Conservation (phyloP, 2,113 vertebrate species). For the Perca flavescens region DNA sequence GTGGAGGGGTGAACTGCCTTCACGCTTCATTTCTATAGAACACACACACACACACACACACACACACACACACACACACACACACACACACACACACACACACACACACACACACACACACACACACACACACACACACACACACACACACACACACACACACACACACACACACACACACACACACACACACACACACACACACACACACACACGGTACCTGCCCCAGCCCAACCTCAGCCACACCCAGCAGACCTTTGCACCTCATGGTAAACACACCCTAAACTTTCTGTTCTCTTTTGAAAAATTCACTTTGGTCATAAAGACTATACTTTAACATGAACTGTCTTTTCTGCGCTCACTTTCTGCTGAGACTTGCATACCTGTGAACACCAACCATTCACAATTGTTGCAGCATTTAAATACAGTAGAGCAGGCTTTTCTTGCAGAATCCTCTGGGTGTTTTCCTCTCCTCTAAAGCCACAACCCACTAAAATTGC, state of each 20-base stretch:
- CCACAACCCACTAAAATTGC: conserved; percentile 51
- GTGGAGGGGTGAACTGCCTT: too few relatives aligned
- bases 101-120: too few relatives aligned
- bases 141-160: conserved; percentile 5
- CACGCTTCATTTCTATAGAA: background rate
- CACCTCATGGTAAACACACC: conserved; percentile 38
- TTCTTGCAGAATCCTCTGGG: conserved; percentile 6
- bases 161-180: too few relatives aligned
- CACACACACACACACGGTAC: background rate
- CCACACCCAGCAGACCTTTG: conserved; percentile 62
- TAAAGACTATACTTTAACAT: conserved; percentile 11
- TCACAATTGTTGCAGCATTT: background rate
- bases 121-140: background rate
- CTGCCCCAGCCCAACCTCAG: conserved; percentile 35
- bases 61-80: conserved; percentile 5
- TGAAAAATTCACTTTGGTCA: conserved; percentile 13
- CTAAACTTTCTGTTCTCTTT: conserved; percentile 13
- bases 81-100: too few relatives aligned
- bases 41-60: conserved; percentile 11
- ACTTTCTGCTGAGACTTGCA: conserved; percentile 45
- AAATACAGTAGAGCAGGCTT: background rate
- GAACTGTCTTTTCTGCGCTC: background rate
- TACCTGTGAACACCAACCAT: conserved; percentile 4
- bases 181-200: too few relatives aligned
- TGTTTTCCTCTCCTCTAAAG: conserved; percentile 35